Percentiles rank a stretch among this genome's conserved stretches.
Conservation (phyloP, 2,113 vertebrate species). For the Cairina moschata region DNA sequence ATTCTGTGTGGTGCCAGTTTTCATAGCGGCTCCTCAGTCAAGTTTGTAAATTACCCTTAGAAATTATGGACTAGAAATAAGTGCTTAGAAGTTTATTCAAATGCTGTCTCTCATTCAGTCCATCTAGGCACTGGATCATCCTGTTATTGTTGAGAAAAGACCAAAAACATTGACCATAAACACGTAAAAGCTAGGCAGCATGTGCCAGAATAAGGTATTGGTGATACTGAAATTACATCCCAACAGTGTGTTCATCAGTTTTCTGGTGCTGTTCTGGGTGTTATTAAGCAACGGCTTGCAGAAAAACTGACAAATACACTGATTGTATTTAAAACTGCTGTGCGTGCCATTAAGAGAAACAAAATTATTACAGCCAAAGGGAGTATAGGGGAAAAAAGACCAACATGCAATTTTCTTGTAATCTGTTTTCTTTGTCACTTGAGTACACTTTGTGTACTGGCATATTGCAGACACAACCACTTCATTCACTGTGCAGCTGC, state of each 20-base stretch:
- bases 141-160: not conserved
- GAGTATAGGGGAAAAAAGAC: not conserved
- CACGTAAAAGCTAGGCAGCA: not conserved
- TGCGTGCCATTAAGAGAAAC: not conserved
- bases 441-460: not conserved
- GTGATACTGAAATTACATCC: not conserved
- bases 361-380: not conserved
- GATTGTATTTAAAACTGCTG: slow-evolving; percentile 2
- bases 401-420: slow-evolving; percentile 6
- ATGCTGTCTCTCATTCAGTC: not conserved
- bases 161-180: not conserved
- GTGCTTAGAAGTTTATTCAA: not conserved
- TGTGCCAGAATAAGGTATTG: not conserved
- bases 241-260: not conserved
- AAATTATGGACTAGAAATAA: not conserved
- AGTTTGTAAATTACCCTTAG: not conserved
- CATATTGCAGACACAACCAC: not conserved
- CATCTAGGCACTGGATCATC: not conserved
- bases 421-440: slow-evolving; percentile 20
- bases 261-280: not conserved
- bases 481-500: not conserved
- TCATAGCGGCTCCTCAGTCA: not conserved
- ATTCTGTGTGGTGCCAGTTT: not conserved
- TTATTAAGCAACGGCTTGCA: not conserved
- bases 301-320: not conserved